Base-by-base conservation (phyloP, 2,797 vertebrate genomes). In the Argyrosomus regius region DNA sequence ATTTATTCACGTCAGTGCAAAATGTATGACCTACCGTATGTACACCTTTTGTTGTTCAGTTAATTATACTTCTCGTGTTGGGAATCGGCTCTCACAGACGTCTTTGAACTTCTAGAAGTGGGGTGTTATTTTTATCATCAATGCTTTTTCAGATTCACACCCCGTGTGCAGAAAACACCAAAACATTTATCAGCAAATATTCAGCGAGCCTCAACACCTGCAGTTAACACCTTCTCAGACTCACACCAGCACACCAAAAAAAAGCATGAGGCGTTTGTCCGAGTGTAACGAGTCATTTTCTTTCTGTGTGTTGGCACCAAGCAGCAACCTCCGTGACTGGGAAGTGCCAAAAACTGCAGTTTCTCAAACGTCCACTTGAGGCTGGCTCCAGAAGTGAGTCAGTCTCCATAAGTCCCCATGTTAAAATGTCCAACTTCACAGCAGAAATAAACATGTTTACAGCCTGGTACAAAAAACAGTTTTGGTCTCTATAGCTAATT, bases 181-280 rank as follows among this genome's bases (percentile, higher is more conserved):
- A 50, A 26, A 18, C 16, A 57, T 6, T 48, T 2, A 48, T 76
- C 41, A 76, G 67, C 61, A 68, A 53, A 57, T 62, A 49, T 24
- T 43, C 28, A 45, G 52, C 9, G 0, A 16, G 22, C 72, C 17
- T 57, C 14, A 39, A 62, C 77, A 79, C 24, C 48, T 71, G 52
- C 77, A 39, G 62, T 22, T 14, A 3, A 7, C 65, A 45, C 20
- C 16, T 14, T 14, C 5, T 70, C 39, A 22, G 17, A 54, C 26
- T 49, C 46, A 31, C 53, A 17, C n/a, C 7, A 13, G 26, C 35
- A 39, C 35, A 39, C 35, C 35, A 9, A 39, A 39, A 39, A 39
- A 39, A 39, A 39, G 35, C 35, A 39, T 1, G 24, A 45, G 45
- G 8, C 18, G n/a, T 17, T 4, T 48, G 6, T n/a, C 28, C 11